Percentiles rank a stretch among this genome's conserved stretches.
Evolutionary conservation across 2,113 vertebrate species (phyloP).

Genomic region (Phylloscopus whistleri): DNA sequence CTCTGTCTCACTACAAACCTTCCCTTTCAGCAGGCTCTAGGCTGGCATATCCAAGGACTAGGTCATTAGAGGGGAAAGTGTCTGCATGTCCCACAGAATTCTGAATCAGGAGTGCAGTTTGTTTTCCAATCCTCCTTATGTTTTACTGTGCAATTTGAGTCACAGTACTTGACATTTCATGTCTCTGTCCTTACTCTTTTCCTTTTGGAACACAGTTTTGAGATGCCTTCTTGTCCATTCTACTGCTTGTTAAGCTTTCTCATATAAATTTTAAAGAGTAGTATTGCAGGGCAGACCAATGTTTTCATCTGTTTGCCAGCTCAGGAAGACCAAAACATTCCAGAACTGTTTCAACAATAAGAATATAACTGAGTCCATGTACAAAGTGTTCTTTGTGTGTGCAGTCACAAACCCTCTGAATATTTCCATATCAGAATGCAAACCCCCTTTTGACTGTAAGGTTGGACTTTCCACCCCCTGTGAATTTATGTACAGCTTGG

Average conservation of each 20-base stretch:
- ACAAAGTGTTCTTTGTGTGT: slow-evolving; percentile 51
- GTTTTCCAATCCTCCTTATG: neutral
- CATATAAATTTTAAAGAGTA: neutral
- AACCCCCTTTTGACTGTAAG: neutral
- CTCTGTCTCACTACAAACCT: neutral
- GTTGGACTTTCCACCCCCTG: neutral
- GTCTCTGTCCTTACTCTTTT: neutral
- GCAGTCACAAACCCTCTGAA: neutral
- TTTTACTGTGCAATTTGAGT: neutral
- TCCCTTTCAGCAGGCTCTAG: neutral
- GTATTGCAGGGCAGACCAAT: neutral
- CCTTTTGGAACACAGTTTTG: neutral
- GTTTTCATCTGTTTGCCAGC: neutral
- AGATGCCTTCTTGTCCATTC: neutral
- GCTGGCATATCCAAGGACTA: neutral
- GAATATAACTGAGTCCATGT: neutral
- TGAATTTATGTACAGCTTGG: neutral
- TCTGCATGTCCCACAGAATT: neutral
- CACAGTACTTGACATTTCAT: neutral
- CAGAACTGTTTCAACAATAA: slow-evolving; percentile 24
- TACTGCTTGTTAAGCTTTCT: neutral
- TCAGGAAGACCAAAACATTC: slow-evolving; percentile 29
- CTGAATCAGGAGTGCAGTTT: neutral
- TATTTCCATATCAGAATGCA: neutral
- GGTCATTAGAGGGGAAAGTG: neutral